These are phyloP conservation scores for Cinclus mexicanus DNA, from an alignment of 2,113 vertebrate genomes.

Conservation along the genomic window DNA sequence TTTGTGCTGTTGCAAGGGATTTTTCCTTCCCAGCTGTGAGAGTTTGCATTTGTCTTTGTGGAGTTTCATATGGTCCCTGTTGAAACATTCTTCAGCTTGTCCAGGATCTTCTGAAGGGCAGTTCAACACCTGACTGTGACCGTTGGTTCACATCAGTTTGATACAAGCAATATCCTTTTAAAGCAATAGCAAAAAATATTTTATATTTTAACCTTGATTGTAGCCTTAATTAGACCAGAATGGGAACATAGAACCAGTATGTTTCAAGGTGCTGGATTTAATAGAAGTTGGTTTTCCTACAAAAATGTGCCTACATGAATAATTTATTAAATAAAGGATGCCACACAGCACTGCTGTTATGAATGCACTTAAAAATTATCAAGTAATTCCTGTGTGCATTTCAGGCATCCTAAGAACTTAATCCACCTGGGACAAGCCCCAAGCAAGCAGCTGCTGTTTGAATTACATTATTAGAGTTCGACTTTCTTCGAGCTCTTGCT, in stretches of 20 bases:
- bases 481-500: background rate
- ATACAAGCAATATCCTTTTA: background rate
- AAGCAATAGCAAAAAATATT: background rate
- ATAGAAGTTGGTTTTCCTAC: background rate
- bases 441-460: background rate
- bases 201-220: background rate
- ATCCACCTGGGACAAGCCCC: background rate
- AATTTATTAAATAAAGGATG: background rate
- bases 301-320: background rate
- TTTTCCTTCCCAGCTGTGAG: background rate
- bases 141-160: background rate
- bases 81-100: background rate
- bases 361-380: background rate
- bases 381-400: background rate
- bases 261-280: background rate
- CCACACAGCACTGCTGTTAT: background rate
- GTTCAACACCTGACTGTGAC: background rate
- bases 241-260: background rate
- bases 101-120: background rate
- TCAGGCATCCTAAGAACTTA: background rate
- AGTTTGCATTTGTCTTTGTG: background rate
- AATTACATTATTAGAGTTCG: background rate
- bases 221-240: background rate
- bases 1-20: background rate
- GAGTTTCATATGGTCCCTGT: background rate